A percentile compares a stretch with the other conserved stretches of the same genome.
These are phyloP conservation scores for Aphelocoma coerulescens DNA, from an alignment of 2,113 vertebrate genomes.

Conservation along the genomic window DNA sequence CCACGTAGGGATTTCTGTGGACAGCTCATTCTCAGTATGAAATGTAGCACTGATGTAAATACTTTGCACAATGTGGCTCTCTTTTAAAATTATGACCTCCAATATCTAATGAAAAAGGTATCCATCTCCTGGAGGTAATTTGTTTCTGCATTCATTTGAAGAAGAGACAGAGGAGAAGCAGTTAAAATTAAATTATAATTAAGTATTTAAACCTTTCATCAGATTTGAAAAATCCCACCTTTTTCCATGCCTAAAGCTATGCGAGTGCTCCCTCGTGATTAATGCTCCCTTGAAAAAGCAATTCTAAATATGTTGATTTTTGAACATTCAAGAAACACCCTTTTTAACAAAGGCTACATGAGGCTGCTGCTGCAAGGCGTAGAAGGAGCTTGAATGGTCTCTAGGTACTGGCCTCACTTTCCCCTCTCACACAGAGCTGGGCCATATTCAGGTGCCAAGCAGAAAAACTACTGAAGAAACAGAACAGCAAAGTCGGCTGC, in stretches of 20 bases:
- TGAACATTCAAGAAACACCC: not conserved
- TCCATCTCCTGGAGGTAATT: not conserved
- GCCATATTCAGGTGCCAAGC: not conserved
- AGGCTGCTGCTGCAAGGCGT: not conserved
- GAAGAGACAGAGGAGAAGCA: not conserved
- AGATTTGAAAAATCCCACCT: not conserved
- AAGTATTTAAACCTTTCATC: not conserved
- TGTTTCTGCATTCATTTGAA: not conserved
- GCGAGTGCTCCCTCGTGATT: not conserved
- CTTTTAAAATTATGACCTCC: not conserved
- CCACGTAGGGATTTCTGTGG: not conserved
- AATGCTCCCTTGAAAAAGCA: not conserved
- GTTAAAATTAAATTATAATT: not conserved
- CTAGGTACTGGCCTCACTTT: accelerated
- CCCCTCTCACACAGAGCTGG: not conserved
- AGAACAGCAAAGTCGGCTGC: not conserved
- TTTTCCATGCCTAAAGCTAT: not conserved
- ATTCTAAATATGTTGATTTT: not conserved
- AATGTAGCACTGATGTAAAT: not conserved
- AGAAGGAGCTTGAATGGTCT: not conserved
- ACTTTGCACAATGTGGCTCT: not conserved
- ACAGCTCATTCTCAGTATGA: not conserved
- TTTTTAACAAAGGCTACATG: not conserved
- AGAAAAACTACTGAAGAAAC: not conserved
- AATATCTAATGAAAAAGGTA: not conserved